Conservation (phyloP, 2,113 vertebrate genomes). For the Siniperca knerii region DNA sequence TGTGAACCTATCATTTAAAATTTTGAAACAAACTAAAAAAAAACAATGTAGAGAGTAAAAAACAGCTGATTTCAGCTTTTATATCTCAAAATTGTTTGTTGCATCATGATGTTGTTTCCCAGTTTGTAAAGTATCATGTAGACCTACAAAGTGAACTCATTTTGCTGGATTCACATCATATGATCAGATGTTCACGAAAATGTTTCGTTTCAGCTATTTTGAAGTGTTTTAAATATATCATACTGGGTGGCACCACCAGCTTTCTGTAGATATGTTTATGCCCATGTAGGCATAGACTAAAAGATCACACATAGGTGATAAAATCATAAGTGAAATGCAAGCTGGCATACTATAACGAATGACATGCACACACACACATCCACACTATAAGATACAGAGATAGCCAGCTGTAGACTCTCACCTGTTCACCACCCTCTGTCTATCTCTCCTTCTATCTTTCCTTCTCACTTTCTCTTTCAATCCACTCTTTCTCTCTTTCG, state of each 20-base stretch:
- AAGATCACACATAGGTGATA: neutral
- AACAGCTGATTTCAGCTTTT: no score
- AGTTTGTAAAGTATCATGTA: neutral
- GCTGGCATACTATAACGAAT: neutral
- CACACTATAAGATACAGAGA: neutral
- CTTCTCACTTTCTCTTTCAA: constrained; percentile 42
- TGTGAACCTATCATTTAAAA: no score
- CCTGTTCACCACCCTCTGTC: neutral
- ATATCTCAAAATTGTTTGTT: no score
- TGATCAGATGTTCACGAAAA: neutral
- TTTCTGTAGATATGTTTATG: neutral
- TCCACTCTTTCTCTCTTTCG: neutral
- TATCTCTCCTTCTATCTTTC: constrained; percentile 31
- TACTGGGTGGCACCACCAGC: neutral
- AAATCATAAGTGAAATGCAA: neutral
- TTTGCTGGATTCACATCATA: neutral
- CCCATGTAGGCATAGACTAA: neutral
- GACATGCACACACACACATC: neutral
- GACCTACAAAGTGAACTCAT: neutral
- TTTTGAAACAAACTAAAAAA: neutral
- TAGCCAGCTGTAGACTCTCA: neutral
- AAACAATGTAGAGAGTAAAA: no score
- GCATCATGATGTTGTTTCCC: no score
- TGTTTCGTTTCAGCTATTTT: neutral
- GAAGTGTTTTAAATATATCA: neutral